Percentiles rank a stretch among this genome's conserved stretches.
Evolutionary conservation across 2,113 vertebrate species (phyloP).

Genomic region (Anser brachyrhynchus): DNA sequence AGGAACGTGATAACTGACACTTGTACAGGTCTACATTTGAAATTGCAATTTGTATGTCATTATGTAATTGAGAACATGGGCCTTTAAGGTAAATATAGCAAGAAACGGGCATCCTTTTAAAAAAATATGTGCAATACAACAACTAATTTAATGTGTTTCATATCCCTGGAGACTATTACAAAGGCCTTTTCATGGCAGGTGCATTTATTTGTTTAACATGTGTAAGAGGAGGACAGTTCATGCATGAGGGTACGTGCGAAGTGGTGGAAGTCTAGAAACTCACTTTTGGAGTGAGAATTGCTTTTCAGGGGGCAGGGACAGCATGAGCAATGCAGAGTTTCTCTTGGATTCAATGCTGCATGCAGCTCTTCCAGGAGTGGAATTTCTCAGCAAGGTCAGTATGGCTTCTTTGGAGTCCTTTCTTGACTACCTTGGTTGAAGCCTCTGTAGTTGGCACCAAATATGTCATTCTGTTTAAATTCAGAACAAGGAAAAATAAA

Average conservation of each 20-base stretch:
- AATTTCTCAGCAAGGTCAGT: background rate
- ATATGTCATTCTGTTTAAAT: background rate
- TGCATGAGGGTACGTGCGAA: background rate
- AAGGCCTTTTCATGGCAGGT: slow-evolving; percentile 31
- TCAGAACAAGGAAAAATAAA: background rate
- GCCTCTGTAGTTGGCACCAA: background rate
- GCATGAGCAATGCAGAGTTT: background rate
- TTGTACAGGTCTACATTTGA: slow-evolving; percentile 75
- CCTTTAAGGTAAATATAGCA: slow-evolving; percentile 75
- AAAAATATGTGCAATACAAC: slow-evolving; percentile 76
- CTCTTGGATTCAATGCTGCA: background rate
- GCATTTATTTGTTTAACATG: background rate
- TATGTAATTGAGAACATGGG: slow-evolving; percentile 76
- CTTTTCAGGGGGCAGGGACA: background rate
- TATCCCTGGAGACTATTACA: slow-evolving; percentile 58
- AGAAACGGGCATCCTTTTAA: slow-evolving; percentile 72
- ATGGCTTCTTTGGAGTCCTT: background rate
- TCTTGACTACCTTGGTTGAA: background rate
- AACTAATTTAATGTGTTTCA: slow-evolving; percentile 71
- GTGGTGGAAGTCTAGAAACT: background rate
- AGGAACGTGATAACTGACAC: slow-evolving; percentile 71
- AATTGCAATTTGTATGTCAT: slow-evolving; percentile 82
- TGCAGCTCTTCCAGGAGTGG: background rate
- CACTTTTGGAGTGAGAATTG: background rate
- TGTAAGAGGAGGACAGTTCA: background rate